Percentiles rank a stretch among this genome's conserved stretches.
Conservation (phyloP, 2,888 invertebrate species). For the Salpingus planirostris region DNA sequence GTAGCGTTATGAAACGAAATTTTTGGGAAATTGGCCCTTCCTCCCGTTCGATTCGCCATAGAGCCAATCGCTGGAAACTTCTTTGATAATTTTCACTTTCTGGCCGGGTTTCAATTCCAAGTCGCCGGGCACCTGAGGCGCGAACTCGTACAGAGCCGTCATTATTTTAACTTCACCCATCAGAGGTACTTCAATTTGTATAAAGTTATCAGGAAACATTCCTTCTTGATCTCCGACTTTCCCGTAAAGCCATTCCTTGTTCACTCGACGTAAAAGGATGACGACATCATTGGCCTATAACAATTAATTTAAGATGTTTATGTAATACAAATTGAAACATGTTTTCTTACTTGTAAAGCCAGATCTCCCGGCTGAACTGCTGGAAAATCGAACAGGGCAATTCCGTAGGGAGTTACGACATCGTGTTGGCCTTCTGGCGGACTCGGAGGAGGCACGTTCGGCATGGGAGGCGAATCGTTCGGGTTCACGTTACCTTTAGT, state of each 20-base stretch:
- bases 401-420: conserved; percentile 55
- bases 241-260: conserved; percentile 75
- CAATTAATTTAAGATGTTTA: conserved; percentile 1
- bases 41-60: conserved; percentile 60
- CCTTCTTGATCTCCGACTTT: conserved; percentile 56
- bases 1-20: conserved; percentile 58
- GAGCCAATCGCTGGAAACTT: conserved; percentile 70
- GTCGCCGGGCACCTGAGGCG: conserved; percentile 42
- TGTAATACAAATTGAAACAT: background rate
- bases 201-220: conserved; percentile 73
- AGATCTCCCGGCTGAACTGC: conserved; percentile 70
- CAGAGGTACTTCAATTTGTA: conserved; percentile 66
- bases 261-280: conserved; percentile 58
- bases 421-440: conserved; percentile 48
- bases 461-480: conserved; percentile 53
- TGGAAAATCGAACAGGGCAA: conserved; percentile 71
- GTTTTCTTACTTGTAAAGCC: conserved; percentile 58
- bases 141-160: conserved; percentile 66
- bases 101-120: conserved; percentile 35
- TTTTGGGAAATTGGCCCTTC: conserved; percentile 70
- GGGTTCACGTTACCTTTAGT: conserved; percentile 6
- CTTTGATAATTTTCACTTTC: conserved; percentile 54
- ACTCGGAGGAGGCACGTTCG: conserved; percentile 67
- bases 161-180: conserved; percentile 43
- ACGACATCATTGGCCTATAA: conserved; percentile 65